Evolutionary conservation across 2,113 vertebrate species (phyloP).

Genomic region (Oceanodroma tethys): DNA sequence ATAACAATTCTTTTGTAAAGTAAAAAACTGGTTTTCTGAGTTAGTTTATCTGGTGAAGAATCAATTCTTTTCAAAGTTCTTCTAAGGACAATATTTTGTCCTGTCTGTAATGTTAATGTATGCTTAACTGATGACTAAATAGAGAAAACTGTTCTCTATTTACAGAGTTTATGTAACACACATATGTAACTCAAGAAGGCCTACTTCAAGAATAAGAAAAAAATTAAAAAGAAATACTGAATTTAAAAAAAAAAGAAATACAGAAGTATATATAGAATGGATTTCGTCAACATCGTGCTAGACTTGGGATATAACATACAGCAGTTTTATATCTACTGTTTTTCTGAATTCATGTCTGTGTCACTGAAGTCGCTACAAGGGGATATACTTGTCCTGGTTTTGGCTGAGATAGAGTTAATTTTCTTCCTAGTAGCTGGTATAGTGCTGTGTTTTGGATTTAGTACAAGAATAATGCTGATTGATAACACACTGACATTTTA

Average conservation of each 20-base stretch:
- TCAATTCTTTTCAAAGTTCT: background rate
- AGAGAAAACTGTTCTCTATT: background rate
- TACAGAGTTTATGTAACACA: background rate
- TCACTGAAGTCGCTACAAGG: background rate
- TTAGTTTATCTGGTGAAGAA: background rate
- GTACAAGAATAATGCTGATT: too few species aligned
- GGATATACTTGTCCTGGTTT: background rate
- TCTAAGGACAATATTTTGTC: background rate
- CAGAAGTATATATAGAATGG: rapidly evolving
- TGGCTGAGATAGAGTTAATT: too few species aligned
- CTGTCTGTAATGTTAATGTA: background rate
- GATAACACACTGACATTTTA: too few species aligned
- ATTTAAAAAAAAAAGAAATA: background rate
- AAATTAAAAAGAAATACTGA: background rate
- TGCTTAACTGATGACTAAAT: background rate
- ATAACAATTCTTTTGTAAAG: background rate
- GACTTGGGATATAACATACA: background rate
- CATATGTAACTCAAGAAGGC: background rate
- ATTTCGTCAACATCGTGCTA: background rate
- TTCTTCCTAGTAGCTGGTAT: too few species aligned
- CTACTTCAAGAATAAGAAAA: background rate
- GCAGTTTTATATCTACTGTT: background rate
- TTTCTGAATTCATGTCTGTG: background rate
- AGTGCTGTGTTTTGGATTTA: too few species aligned
- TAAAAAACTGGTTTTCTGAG: background rate